Base-by-base conservation (phyloP, 2,797 vertebrate species). In the Gymnothorax javanicus region DNA sequence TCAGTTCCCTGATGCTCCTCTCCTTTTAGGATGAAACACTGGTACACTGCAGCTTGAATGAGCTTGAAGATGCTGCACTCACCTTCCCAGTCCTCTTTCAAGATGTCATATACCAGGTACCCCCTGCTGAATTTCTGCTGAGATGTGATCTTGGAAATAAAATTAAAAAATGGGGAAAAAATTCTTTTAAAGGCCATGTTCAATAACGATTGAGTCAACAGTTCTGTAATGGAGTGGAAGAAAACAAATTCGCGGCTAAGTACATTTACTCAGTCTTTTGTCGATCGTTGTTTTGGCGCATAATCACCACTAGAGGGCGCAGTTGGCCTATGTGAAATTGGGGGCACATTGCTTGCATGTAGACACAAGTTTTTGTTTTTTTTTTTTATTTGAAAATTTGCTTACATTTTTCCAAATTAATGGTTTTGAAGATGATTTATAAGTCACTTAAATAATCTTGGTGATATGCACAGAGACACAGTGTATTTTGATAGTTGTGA, bases 31-130 rank as follows among this genome's bases (percentile, higher is more conserved):
- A 99, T 95, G 98, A 99, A 95, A 99, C 98, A 12, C 92, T 99
- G 96, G 98, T 99, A 90, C 98, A 99, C 93, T 99, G 98, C 96
- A 99, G 98, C 94, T 95, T 99, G 93, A 99, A 99, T 86, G 98
- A 99, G 92, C 95, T 99, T 92, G 98, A 99, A 94, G 98, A 99
- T 87, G 98, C 98, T 91, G 98, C 98, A 88, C 97, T 99, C 90
- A 99, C 98, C 89, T 99, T 99, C 92, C 98, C 98, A 89, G 98
- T 99, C 88, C 97, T 99, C 93, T 99, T 99, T 92, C 98, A 99
- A 95, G 98, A 99, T 94, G 98, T 99, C 91, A 99, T 99, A 96
- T 99, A 99, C 96, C 98, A 99, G 97, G 98, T 98, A 93, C 92
- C 87, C 79, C 2, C 62, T 75, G 3, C 60, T 11, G 17, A 9